A percentile compares a stretch with the other conserved stretches of the same genome.
Conservation (phyloP, 2,888 invertebrate genomes). For the Molorchus minor region DNA sequence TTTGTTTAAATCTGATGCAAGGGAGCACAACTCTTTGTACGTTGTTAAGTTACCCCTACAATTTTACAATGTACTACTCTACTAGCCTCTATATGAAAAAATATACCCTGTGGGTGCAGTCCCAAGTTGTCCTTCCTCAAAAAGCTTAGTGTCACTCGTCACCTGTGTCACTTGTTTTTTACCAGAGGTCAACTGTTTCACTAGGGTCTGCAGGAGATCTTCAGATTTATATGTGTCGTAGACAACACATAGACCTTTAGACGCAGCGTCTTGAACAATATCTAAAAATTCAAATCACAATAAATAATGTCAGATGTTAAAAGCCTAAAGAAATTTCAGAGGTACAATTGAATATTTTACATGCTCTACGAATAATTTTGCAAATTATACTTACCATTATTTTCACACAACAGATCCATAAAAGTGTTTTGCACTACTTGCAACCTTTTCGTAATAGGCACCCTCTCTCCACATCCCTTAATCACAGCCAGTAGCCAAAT, state of each 20-base stretch:
- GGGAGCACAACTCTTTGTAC: slow-evolving; percentile 92
- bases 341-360: slow-evolving; percentile 9
- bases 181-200: slow-evolving; percentile 85
- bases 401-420: slow-evolving; percentile 87
- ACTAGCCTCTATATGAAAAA: background rate
- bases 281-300: slow-evolving; percentile 66
- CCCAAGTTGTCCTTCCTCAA: slow-evolving; percentile 88
- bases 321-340: background rate
- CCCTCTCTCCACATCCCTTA: slow-evolving; percentile 79
- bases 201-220: slow-evolving; percentile 78
- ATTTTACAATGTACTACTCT: background rate
- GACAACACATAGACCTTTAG: slow-evolving; percentile 88
- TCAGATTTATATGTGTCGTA: slow-evolving; percentile 82
- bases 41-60: slow-evolving; percentile 86
- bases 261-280: slow-evolving; percentile 92
- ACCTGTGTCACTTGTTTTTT: slow-evolving; percentile 75
- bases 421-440: slow-evolving; percentile 81
- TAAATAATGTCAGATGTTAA: background rate
- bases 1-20: slow-evolving; percentile 93
- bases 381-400: slow-evolving; percentile 74
- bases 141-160: slow-evolving; percentile 83
- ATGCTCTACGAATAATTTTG: too few relatives aligned
- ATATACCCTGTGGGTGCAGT: slow-evolving; percentile 84
- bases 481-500: slow-evolving; percentile 88
- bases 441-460: slow-evolving; percentile 73